Evolutionary conservation across 1,140 invertebrate species (phyloP).

Genomic region (Papilio aristodemus): DNA sequence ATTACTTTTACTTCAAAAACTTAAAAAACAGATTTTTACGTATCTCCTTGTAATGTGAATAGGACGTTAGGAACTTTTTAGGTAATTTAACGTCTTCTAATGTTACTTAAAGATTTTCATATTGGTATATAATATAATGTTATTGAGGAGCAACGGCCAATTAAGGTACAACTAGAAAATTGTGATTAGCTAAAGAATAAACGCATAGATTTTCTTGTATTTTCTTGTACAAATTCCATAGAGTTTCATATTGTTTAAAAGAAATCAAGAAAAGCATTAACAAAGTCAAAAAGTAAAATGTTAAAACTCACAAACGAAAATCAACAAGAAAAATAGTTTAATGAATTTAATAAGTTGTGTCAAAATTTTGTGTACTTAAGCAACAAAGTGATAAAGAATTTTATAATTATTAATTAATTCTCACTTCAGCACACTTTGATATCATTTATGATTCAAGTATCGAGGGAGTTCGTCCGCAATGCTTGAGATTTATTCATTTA

Average conservation of each 20-base stretch:
- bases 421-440: slow-evolving; percentile 56
- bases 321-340: too few relatives aligned
- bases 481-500: slow-evolving; percentile 8
- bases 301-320: too few relatives aligned
- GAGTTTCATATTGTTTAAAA: too few relatives aligned
- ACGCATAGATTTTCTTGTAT: too few relatives aligned
- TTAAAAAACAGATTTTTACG: slow-evolving; percentile 32
- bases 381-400: background rate
- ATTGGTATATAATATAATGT: too few relatives aligned
- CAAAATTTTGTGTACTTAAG: background rate
- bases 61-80: slow-evolving; percentile 23
- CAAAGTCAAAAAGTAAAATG: too few relatives aligned
- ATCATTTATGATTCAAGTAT: slow-evolving; percentile 52
- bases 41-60: slow-evolving; percentile 30
- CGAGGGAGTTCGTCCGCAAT: slow-evolving; percentile 37
- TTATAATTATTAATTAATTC: slow-evolving; percentile 46
- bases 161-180: too few relatives aligned
- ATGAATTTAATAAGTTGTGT: background rate
- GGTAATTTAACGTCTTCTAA: background rate
- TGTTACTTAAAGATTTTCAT: background rate
- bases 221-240: too few relatives aligned
- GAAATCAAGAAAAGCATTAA: too few relatives aligned
- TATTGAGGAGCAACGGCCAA: too few relatives aligned
- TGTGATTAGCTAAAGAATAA: too few relatives aligned
- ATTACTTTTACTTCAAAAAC: slow-evolving; percentile 35